These are phyloP conservation scores for Mnemiopsis leidyi DNA, from an alignment of 37 sponge, comb jelly and placozoan species.

Conservation along the genomic window DNA sequence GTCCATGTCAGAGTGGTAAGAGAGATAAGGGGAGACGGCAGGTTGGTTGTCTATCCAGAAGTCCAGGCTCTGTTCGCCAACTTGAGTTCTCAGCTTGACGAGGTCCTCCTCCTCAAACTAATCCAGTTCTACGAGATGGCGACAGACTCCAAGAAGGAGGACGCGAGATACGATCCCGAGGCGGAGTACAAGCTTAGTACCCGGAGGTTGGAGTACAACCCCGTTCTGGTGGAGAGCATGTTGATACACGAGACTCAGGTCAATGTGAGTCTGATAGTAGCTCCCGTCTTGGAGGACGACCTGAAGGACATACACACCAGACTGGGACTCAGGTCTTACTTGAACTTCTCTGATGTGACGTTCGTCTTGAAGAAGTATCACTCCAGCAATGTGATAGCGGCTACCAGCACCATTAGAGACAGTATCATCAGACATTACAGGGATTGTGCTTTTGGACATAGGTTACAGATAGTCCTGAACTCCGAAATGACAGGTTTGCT, in stretches of 20 bases:
- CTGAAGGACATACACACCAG: constrained; percentile 9
- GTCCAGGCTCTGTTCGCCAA: constrained; percentile 5
- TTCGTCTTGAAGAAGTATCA: not conserved
- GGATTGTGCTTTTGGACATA: not conserved
- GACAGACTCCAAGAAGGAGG: not conserved
- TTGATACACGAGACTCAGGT: constrained; percentile 10
- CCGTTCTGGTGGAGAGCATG: constrained; percentile 6
- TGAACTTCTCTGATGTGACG: constrained; percentile 27
- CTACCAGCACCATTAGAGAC: constrained; percentile 2
- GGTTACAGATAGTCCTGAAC: constrained; percentile 31
- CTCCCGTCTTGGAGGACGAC: constrained; percentile 20
- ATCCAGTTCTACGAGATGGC: constrained; percentile 22
- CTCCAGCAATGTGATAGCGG: not conserved
- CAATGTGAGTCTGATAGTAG: constrained; percentile 36
- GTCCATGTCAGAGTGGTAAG: not conserved
- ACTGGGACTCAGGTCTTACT: not conserved
- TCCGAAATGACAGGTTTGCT: constrained; percentile 4
- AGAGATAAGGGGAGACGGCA: not conserved
- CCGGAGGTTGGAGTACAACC: not conserved
- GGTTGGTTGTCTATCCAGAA: not conserved
- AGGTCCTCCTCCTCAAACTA: constrained; percentile 25
- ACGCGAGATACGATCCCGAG: not conserved
- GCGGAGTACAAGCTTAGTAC: not conserved
- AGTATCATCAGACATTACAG: not conserved
- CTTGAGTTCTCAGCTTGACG: constrained; percentile 1